Percentiles rank a stretch among this genome's conserved stretches.
Conservation (phyloP, 2,797 vertebrate genomes). For the Siniperca undulata region DNA sequence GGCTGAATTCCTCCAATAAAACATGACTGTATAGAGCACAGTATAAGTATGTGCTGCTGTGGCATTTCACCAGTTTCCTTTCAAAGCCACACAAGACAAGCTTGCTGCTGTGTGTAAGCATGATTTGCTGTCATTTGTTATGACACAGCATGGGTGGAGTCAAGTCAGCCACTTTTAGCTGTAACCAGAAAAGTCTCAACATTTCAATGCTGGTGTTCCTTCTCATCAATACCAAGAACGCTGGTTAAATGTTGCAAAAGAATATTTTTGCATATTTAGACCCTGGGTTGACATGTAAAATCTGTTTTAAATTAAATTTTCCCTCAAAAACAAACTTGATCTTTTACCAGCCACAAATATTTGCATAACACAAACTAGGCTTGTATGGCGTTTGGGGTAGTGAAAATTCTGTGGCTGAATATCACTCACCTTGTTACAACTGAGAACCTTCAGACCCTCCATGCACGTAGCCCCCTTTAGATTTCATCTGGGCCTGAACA, state of each 20-base stretch:
- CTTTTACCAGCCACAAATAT: background rate
- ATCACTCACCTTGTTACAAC: constrained; percentile 80
- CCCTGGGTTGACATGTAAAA: background rate
- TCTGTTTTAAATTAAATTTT: no score
- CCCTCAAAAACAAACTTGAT: background rate
- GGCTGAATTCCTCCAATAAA: constrained; percentile 10
- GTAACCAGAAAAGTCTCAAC: background rate
- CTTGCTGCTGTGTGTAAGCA: constrained; percentile 7
- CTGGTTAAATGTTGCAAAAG: background rate
- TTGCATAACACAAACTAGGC: background rate
- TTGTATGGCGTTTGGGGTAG: background rate
- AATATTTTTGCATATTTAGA: background rate
- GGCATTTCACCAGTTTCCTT: constrained; percentile 31
- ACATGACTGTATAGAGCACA: constrained; percentile 4
- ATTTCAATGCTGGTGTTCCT: background rate
- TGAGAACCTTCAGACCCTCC: constrained; percentile 81
- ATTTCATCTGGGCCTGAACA: constrained; percentile 93
- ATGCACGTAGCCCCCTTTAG: constrained; percentile 88
- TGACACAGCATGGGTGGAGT: constrained; percentile 4
- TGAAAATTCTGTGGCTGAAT: constrained; percentile 17
- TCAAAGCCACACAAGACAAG: constrained; percentile 27
- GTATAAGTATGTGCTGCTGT: background rate
- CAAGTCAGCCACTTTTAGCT: background rate
- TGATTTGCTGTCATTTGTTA: constrained; percentile 4
- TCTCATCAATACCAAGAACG: background rate